Evolutionary conservation across 2,888 invertebrate species (phyloP), one percentile per base, ranked within the genome.

Genomic region (Tenthredo amoena): DNA sequence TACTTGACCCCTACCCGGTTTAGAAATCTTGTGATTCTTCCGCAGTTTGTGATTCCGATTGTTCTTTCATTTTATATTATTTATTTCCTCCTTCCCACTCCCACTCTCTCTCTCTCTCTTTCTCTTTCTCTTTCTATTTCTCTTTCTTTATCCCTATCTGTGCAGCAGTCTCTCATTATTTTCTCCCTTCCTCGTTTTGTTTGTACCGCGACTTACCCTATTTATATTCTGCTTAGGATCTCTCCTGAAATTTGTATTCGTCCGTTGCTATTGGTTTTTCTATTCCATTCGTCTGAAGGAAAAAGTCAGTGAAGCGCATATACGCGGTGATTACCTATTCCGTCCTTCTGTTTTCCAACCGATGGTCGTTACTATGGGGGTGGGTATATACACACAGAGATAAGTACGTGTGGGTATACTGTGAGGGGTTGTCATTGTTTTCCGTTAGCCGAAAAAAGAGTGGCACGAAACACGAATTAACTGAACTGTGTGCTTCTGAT

Each of bases 401-500:
- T 40, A 18, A n/a, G 71, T 72, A 31, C 9, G 10, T 26, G 71
- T 72, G 37, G 9, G 10, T n/a, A 76, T 47, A 26, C 76, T 12
- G 26, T 76, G 47, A 12, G n/a, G 21, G 76, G 76, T 55, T 79
- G 21, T 47, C 79, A 55, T 79, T 79, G 50, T 55, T 43, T 43
- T 79, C 55, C 58, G 34, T 40, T 43, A 1, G 26, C 40, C 26
- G 21, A 37, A 88, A 86, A 88, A 87, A 82, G 62, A 26, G 26
- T 26, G 58, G 21, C 84, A 87, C 88, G 88, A 89, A 89, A 89
- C 87, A 88, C 85, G 89, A 90, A 89, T 90, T 89, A 89, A 89
- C 87, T 84, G 87, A 83, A 84, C 87, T 86, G 85, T 86, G 84
- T 43, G 86, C 76, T 86, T 87, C 85, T 88, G 89, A 90, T 91